phyloP scores from a whole-genome alignment of 2,888 invertebrate genomes.

The Acrocyrtus sp. region DNA sequence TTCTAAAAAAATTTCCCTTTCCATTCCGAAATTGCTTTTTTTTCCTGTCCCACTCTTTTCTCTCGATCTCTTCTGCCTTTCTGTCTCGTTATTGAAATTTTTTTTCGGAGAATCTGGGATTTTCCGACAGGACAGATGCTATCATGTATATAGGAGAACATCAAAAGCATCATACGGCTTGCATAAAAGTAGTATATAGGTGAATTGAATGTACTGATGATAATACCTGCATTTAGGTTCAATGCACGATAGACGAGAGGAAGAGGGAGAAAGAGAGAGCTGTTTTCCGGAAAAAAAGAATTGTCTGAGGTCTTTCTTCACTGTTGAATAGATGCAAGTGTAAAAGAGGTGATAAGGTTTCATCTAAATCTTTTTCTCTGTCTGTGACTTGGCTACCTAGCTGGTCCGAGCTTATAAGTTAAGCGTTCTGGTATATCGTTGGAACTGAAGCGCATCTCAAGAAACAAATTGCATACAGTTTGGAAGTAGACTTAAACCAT shows the following conservation, averaged over 20 bases:
- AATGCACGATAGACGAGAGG: conserved; percentile 27
- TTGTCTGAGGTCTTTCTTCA: conserved; percentile 46
- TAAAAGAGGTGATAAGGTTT: no score
- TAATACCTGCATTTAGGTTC: conserved; percentile 43
- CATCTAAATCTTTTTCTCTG: no score
- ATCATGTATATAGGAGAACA: background rate
- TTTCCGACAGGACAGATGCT: conserved; percentile 39
- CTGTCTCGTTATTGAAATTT: conserved; percentile 3
- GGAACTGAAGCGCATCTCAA: no score
- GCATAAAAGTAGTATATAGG: background rate
- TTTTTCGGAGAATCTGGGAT: conserved; percentile 46
- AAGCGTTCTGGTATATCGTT: no score
- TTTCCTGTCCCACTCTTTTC: conserved; percentile 6
- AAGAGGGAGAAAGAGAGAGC: no score
- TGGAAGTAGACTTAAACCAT: no score
- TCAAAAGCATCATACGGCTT: conserved; percentile 3
- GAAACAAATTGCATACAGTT: no score
- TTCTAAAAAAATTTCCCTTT: conserved; percentile 11
- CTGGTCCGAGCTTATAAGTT: no score
- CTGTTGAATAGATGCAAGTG: no score
- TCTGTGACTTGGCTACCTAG: no score
- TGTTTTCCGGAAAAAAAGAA: conserved; percentile 30
- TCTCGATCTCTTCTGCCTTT: no score
- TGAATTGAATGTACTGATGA: conserved; percentile 20
- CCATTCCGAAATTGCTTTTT: conserved; percentile 2